These are phyloP conservation scores for Phragmatobia fuliginosa DNA, from an alignment of 2,888 invertebrate species.

Conservation along the genomic window DNA sequence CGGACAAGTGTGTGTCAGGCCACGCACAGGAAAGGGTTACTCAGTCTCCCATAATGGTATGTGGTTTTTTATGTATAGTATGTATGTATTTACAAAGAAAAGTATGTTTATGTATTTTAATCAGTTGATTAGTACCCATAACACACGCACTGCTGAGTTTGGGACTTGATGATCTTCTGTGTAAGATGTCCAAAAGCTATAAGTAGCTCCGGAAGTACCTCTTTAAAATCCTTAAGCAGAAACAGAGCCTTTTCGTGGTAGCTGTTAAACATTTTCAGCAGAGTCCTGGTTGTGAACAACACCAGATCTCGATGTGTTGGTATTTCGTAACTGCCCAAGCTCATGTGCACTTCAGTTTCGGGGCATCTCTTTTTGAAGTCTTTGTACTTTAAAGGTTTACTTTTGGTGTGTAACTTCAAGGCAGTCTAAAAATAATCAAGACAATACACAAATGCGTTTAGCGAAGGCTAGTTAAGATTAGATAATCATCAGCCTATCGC, in stretches of 20 bases:
- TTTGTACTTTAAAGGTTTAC: constrained; percentile 9
- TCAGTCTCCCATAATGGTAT: too few relatives aligned
- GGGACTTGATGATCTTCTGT: too few relatives aligned
- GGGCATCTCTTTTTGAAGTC: constrained; percentile 51
- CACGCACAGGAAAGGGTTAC: too few relatives aligned
- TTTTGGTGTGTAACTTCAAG: neutral
- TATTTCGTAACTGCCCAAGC: constrained; percentile 71
- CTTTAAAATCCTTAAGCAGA: constrained; percentile 68
- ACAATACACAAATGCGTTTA: neutral
- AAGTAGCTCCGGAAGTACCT: too few relatives aligned
- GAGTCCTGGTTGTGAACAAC: constrained; percentile 55
- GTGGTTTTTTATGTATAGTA: too few relatives aligned
- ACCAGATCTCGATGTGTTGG: constrained; percentile 69
- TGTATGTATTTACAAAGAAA: too few relatives aligned
- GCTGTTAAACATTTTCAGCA: constrained; percentile 58
- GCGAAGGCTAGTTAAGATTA: neutral
- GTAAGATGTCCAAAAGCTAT: too few relatives aligned
- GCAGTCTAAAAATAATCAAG: constrained; percentile 4
- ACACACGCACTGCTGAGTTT: too few relatives aligned
- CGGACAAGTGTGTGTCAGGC: too few relatives aligned
- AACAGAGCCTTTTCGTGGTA: constrained; percentile 65
- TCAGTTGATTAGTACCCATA: too few relatives aligned
- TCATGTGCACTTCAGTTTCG: constrained; percentile 60
- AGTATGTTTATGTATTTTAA: too few relatives aligned
- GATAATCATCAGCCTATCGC: neutral